These are phyloP conservation scores for Drosophila incognita DNA, from an alignment of 2,888 invertebrate genomes.

Conservation along the genomic window DNA sequence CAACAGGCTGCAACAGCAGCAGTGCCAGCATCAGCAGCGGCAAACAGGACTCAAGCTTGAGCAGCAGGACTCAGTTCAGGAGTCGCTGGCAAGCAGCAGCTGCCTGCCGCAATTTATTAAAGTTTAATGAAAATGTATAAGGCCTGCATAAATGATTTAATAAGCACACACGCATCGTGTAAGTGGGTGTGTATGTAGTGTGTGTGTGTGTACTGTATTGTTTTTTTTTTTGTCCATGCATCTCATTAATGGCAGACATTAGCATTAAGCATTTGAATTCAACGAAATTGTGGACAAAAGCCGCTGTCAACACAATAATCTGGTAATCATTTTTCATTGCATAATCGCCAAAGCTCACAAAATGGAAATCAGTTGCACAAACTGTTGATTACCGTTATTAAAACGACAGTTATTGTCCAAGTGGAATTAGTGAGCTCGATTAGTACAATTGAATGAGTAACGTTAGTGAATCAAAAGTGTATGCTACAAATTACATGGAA, in stretches of 20 bases:
- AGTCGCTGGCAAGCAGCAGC: slow-evolving; percentile 43
- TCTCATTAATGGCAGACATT: slow-evolving; percentile 60
- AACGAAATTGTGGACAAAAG: slow-evolving; percentile 30
- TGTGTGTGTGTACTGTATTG: slow-evolving; percentile 3
- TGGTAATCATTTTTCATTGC: slow-evolving; percentile 41
- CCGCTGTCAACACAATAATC: slow-evolving; percentile 46
- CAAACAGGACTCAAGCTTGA: slow-evolving; percentile 36
- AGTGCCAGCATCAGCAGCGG: not conserved
- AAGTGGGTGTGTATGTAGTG: slow-evolving; percentile 4
- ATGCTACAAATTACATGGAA: not conserved
- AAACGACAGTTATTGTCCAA: not conserved
- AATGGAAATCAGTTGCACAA: slow-evolving; percentile 8
- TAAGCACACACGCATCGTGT: slow-evolving; percentile 53
- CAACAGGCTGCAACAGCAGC: slow-evolving; percentile 55
- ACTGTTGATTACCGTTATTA: slow-evolving; percentile 2
- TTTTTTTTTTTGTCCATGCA: slow-evolving; percentile 33
- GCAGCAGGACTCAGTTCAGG: slow-evolving; percentile 12
- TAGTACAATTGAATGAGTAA: not conserved
- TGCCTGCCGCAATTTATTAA: slow-evolving; percentile 65
- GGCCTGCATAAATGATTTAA: slow-evolving; percentile 80
- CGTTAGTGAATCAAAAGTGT: not conserved
- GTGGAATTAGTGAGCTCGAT: not conserved
- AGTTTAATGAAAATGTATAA: slow-evolving; percentile 81
- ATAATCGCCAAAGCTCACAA: slow-evolving; percentile 12
- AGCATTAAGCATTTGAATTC: slow-evolving; percentile 62